Base-by-base conservation (phyloP, 2,113 vertebrate species). In the Xiphophorus couchianus region DNA sequence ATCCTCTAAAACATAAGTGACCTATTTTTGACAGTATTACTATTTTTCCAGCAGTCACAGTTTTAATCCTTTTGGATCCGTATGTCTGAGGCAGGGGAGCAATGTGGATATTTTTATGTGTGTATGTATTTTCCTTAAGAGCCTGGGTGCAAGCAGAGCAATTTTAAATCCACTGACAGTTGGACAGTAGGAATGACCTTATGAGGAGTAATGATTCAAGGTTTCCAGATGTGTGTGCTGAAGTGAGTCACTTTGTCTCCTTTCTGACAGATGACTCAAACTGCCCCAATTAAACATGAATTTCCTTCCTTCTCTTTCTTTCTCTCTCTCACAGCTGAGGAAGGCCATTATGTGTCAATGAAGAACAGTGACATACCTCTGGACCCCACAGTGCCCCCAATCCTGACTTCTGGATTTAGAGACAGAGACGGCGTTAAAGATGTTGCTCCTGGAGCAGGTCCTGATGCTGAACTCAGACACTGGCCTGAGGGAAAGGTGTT, bases 1-100 rank as follows among this genome's bases (percentile, higher is more conserved):
- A 90, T 90, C 86, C 88, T 89, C 73, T 84, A 74, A 91, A 88
- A 91, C 79, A 89, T 81, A 87, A 85, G 84, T 84, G 89, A 91
- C 89, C 92, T 89, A 92, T 83, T 93, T 93, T 79, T 73, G 71
- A 79, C 71, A 65, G 88, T 85, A 84, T 76, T 74, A 83, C 62
- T 62, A 54, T 88, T 84, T 78, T 73, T 82, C 78, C 73, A 73
- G 29, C 76, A 82, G 65, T 84, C n/a, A 22, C 73, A 78, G 42
- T 73, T 71, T 77, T 73, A 83, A 87, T 88, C 87, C 84, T 62
- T 78, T 74, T 10, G 27, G 61, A 86, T 76, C 64, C 63, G 39
- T 60, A 37, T 80, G 58, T 83, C 61, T 77, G 75, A 69, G 33
- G 51, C 9, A 61, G 64, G 48, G 29, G n/a, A 77, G 17, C 48